Percentiles rank a stretch among this genome's conserved stretches.
These are phyloP conservation scores for Synanthedon formicaeformis DNA, from an alignment of 2,888 invertebrate genomes.

Conservation along the genomic window DNA sequence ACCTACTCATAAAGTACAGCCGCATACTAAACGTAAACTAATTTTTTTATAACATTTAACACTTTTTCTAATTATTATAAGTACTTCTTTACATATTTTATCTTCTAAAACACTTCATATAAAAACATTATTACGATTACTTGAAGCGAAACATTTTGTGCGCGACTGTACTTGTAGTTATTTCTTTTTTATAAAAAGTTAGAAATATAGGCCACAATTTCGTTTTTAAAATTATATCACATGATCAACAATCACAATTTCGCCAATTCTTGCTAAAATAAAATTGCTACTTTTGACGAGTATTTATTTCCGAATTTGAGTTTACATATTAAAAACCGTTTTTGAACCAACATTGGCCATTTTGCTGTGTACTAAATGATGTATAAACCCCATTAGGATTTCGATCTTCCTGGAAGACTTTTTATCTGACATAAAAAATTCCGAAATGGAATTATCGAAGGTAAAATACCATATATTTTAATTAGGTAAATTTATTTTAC, in stretches of 20 bases:
- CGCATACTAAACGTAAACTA: constrained; percentile 13
- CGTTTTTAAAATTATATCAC: constrained; percentile 45
- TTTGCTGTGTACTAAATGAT: too few species aligned
- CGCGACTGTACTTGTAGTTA: constrained; percentile 22
- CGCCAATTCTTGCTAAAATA: constrained; percentile 10
- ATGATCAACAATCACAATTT: constrained; percentile 45
- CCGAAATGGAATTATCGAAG: too few species aligned
- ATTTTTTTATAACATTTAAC: constrained; percentile 8
- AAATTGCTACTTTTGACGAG: too few species aligned
- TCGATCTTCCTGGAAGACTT: too few species aligned
- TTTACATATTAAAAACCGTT: too few species aligned
- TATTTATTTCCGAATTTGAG: too few species aligned
- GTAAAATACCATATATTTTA: too few species aligned
- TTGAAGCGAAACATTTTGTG: constrained; percentile 8
- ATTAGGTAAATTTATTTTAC: too few species aligned
- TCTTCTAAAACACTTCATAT: not conserved
- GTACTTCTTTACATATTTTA: not conserved
- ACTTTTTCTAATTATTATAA: constrained; percentile 2
- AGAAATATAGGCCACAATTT: constrained; percentile 48
- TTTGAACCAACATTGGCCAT: too few species aligned
- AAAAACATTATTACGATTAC: not conserved
- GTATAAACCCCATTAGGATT: too few species aligned
- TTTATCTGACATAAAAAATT: too few species aligned
- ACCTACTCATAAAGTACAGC: constrained; percentile 14
- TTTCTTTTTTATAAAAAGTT: constrained; percentile 16